Evolutionary conservation across 2,113 vertebrate genomes (phyloP).

Genomic region (Andinoacara biseriatus): DNA sequence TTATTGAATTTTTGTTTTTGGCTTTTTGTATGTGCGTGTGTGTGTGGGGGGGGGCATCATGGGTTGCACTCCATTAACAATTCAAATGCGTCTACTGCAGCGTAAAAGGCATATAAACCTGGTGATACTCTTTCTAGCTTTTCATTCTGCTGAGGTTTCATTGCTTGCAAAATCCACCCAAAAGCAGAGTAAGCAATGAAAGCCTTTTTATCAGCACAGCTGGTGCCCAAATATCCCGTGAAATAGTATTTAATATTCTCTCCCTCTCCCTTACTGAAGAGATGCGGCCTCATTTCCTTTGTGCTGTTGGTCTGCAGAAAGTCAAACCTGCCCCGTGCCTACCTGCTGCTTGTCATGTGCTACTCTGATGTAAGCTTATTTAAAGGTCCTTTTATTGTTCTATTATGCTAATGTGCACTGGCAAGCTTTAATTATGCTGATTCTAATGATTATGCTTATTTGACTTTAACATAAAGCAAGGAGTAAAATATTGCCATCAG

Average conservation of each 20-base stretch:
- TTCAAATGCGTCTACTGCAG: slow-evolving; percentile 31
- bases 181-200: slow-evolving; percentile 60
- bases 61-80: slow-evolving; percentile 20
- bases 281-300: slow-evolving; percentile 57
- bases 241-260: slow-evolving; percentile 69
- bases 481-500: neutral
- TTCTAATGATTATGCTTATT: neutral
- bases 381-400: slow-evolving; percentile 21
- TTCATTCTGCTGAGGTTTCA: slow-evolving; percentile 25
- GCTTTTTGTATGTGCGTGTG: too few relatives aligned
- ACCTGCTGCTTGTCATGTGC: slow-evolving; percentile 25
- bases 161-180: slow-evolving; percentile 43
- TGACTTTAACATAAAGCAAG: neutral
- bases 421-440: neutral
- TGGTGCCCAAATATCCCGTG: slow-evolving; percentile 56
- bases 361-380: slow-evolving; percentile 9
- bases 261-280: slow-evolving; percentile 31
- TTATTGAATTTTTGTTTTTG: neutral
- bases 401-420: neutral
- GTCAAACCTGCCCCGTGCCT: slow-evolving; percentile 7
- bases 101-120: slow-evolving; percentile 23
- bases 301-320: slow-evolving; percentile 27
- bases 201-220: slow-evolving; percentile 64
- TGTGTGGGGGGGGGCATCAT: neutral
- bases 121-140: slow-evolving; percentile 22